Conservation (phyloP, 2,797 vertebrate species). For the Crenuchus spilurus region DNA sequence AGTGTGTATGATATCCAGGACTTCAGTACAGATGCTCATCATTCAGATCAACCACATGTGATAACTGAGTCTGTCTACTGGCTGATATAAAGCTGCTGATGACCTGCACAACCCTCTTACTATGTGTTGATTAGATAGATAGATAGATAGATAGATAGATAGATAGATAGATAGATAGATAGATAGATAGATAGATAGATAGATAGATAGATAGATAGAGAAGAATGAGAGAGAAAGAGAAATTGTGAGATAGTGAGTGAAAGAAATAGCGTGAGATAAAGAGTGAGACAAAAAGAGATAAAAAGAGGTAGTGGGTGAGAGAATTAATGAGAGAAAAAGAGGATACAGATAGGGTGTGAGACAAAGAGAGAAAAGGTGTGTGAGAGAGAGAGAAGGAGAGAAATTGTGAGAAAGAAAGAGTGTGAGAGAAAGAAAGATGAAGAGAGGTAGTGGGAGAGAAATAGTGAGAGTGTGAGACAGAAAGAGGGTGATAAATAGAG, state of each 20-base stretch:
- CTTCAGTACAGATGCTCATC: background rate
- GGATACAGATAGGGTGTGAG: background rate
- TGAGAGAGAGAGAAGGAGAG: too few species aligned
- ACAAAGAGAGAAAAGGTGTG: too few species aligned
- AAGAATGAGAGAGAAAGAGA: too few species aligned
- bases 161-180: too few species aligned
- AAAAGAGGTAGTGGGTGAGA: background rate
- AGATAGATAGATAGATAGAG: too few species aligned
- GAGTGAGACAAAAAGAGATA: background rate
- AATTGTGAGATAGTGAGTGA: too few species aligned
- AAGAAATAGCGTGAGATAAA: background rate
- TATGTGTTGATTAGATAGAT: too few species aligned
- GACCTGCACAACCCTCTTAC: background rate
- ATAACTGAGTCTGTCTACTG: background rate
- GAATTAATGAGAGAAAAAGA: background rate
- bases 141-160: too few species aligned
- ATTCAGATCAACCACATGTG: background rate
- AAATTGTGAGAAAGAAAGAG: too few species aligned
- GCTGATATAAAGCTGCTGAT: background rate
- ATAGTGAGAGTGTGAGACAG: background rate
- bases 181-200: background rate
- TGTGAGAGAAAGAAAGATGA: too few species aligned
- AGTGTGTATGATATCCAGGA: background rate
- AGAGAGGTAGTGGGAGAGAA: too few species aligned
- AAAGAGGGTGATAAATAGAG: background rate